phyloP scores from a whole-genome alignment of 2,888 invertebrate species.

The Andrena fulva region DNA sequence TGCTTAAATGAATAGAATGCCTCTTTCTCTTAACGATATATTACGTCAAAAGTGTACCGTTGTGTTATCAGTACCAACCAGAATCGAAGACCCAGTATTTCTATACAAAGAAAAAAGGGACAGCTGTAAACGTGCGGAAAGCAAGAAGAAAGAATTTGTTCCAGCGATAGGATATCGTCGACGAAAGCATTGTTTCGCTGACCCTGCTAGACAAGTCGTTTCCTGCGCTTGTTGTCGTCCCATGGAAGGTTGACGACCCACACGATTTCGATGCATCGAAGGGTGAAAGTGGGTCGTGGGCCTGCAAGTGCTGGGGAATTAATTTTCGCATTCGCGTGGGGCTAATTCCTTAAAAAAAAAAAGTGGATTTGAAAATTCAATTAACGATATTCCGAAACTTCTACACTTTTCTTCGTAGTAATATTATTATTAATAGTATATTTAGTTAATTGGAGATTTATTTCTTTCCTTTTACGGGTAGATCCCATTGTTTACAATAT shows the following conservation, averaged over 20 bases:
- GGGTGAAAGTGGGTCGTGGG: slow-evolving; percentile 56
- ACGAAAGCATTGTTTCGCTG: slow-evolving; percentile 29
- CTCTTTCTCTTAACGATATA: too few relatives aligned
- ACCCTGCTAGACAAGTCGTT: slow-evolving; percentile 36
- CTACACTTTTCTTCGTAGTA: too few relatives aligned
- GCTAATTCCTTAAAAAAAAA: slow-evolving; percentile 17
- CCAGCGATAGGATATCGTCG: background rate
- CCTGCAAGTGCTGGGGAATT: slow-evolving; percentile 34
- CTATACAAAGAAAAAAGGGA: background rate
- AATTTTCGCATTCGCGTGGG: slow-evolving; percentile 49
- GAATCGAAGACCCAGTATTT: too few relatives aligned
- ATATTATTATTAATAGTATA: too few relatives aligned
- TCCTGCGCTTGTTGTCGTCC: slow-evolving; percentile 24
- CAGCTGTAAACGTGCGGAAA: background rate
- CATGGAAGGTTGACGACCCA: slow-evolving; percentile 38
- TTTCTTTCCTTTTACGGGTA: too few relatives aligned
- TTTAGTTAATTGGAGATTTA: too few relatives aligned
- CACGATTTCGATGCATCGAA: slow-evolving; percentile 40
- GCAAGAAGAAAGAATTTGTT: background rate
- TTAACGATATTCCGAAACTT: background rate
- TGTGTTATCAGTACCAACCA: too few relatives aligned
- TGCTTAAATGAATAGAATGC: too few relatives aligned
- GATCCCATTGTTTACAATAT: too few relatives aligned
- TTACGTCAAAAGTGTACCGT: too few relatives aligned
- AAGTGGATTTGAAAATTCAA: background rate